Conservation (phyloP, 2,797 vertebrate genomes). For the Premnoplex brunnescens region DNA sequence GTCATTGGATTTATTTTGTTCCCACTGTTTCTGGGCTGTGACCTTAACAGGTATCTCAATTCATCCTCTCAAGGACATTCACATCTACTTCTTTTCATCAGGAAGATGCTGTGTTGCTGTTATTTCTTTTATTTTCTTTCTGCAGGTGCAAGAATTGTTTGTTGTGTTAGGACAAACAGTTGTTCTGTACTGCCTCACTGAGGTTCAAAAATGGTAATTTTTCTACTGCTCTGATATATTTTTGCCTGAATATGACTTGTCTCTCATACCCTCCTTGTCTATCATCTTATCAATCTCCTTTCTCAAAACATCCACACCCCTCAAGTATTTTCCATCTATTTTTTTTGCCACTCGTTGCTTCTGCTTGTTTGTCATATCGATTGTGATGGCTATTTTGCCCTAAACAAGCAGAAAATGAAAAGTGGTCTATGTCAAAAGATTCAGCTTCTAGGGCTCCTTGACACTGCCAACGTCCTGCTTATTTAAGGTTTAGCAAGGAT, state of each 20-base stretch:
- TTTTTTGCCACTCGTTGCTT: not conserved
- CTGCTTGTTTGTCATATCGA: not conserved
- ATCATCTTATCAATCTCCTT: not conserved
- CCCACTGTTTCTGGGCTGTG: not conserved
- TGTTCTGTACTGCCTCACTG: not conserved
- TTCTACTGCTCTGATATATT: not conserved
- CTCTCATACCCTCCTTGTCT: not conserved
- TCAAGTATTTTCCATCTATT: not conserved
- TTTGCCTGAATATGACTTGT: not conserved
- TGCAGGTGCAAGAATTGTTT: not conserved
- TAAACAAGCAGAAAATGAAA: not conserved
- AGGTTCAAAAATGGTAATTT: not conserved
- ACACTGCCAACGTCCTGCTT: not conserved
- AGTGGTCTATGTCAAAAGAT: not conserved
- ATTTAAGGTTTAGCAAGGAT: not conserved
- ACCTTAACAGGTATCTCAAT: not conserved
- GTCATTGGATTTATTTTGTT: not conserved
- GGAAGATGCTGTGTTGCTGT: not conserved
- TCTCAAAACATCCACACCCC: not conserved
- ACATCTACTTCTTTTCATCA: not conserved
- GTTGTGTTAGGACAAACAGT: not conserved
- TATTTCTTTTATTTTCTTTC: constrained; percentile 4
- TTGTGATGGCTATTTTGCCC: not conserved
- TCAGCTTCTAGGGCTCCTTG: not conserved
- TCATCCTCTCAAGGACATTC: not conserved